Conservation (phyloP, 2,888 invertebrate species). For the Helicoverpa assulta region DNA sequence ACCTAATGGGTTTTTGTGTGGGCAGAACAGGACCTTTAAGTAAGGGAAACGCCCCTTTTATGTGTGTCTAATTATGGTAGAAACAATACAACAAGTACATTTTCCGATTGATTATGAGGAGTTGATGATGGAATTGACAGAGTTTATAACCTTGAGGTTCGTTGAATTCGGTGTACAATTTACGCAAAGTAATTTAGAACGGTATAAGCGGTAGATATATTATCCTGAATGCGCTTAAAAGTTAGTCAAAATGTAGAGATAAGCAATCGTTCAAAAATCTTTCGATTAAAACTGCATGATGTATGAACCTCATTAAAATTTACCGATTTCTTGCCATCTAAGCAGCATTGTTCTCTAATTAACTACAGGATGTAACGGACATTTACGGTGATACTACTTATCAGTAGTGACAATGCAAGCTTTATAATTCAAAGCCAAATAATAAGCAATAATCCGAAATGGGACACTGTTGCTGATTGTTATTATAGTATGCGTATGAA, state of each 20-base stretch:
- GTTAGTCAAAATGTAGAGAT: too few species aligned
- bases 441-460: not conserved
- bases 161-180: too few species aligned
- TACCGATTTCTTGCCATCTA: not conserved
- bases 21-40: constrained; percentile 25
- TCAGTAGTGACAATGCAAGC: not conserved
- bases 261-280: too few species aligned
- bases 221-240: too few species aligned
- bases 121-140: too few species aligned
- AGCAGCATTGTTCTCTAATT: not conserved
- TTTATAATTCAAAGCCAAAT: not conserved
- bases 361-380: not conserved
- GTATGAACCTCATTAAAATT: not conserved
- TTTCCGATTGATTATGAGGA: too few species aligned
- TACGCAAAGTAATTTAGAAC: too few species aligned
- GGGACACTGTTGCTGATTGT: not conserved
- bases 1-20: constrained; percentile 42
- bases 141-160: too few species aligned
- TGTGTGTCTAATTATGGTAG: not conserved
- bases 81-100: not conserved
- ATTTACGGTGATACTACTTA: not conserved
- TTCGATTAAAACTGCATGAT: too few species aligned
- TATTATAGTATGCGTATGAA: not conserved
- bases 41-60: constrained; percentile 18
- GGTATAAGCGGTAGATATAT: too few species aligned